A percentile compares a stretch with the other conserved stretches of the same genome.
Conservation (phyloP, 1,140 invertebrate genomes). For the Drosophila mayri region DNA sequence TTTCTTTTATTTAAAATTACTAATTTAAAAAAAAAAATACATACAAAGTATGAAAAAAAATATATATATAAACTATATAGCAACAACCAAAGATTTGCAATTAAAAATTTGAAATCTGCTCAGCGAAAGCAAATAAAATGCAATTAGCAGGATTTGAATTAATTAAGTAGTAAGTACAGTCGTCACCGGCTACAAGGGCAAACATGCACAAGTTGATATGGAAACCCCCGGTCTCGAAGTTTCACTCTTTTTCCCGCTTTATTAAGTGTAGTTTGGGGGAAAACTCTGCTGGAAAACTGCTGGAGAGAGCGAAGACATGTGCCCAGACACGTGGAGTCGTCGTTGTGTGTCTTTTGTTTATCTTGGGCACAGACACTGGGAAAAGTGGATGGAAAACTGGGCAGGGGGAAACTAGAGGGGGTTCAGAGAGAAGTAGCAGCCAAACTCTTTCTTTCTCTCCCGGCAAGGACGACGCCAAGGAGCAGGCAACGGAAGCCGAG, state of each 20-base stretch:
- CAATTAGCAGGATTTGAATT: constrained; percentile 82
- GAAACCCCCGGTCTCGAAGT: constrained; percentile 27
- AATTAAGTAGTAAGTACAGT: constrained; percentile 73
- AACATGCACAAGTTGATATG: constrained; percentile 21
- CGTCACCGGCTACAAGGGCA: constrained; percentile 3
- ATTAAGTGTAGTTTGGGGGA: constrained; percentile 20
- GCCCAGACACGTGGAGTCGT: constrained; percentile 47
- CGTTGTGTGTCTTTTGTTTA: constrained; percentile 71
- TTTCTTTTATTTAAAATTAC: too few species aligned
- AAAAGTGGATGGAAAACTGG: constrained; percentile 1
- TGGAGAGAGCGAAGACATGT: constrained; percentile 59
- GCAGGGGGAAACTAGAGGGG: background rate
- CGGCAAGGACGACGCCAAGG: constrained; percentile 29
- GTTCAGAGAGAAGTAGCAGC: background rate
- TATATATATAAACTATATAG: background rate
- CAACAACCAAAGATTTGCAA: constrained; percentile 29
- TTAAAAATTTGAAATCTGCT: constrained; percentile 77
- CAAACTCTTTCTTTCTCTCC: constrained; percentile 62
- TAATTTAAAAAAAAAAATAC: background rate
- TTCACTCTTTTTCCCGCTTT: constrained; percentile 2
- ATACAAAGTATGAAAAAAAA: background rate
- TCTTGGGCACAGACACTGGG: constrained; percentile 68
- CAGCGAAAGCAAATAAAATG: constrained; percentile 76
- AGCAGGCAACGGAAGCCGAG: constrained; percentile 12
- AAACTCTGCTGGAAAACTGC: background rate